Conservation (phyloP, 2,797 vertebrate genomes). For the Eulemur mongoz region DNA sequence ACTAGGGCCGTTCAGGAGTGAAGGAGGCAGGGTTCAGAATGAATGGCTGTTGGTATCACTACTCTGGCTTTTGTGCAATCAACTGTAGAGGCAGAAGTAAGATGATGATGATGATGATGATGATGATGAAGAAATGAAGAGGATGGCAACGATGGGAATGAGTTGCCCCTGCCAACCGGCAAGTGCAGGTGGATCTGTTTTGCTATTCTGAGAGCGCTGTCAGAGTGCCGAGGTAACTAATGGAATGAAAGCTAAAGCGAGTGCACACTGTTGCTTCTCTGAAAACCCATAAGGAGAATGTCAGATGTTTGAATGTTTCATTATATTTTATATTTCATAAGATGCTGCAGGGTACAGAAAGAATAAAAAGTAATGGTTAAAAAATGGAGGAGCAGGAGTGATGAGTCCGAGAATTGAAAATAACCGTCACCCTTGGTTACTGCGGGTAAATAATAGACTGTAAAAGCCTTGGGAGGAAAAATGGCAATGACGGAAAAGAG, state of each 20-base stretch:
- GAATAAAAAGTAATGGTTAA: conserved; percentile 81
- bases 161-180: conserved; percentile 46
- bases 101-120: neutral
- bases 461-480: conserved; percentile 52
- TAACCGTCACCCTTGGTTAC: conserved; percentile 29
- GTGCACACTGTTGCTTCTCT: conserved; percentile 69
- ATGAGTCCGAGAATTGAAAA: conserved; percentile 77
- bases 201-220: conserved; percentile 78
- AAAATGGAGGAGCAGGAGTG: conserved; percentile 74
- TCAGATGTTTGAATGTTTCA: conserved; percentile 84
- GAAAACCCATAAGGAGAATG: conserved; percentile 81
- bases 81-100: neutral
- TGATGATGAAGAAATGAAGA: neutral
- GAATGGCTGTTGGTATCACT: neutral
- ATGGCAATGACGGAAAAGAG: conserved; percentile 7
- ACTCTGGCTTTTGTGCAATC: neutral
- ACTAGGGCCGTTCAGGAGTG: neutral
- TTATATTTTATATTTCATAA: conserved; percentile 86
- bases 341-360: conserved; percentile 78
- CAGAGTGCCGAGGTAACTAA: conserved; percentile 64
- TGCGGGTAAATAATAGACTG: conserved; percentile 30
- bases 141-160: neutral
- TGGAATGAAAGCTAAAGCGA: conserved; percentile 80
- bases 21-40: neutral
- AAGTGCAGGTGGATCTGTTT: conserved; percentile 70